Percentiles rank a stretch among this genome's conserved stretches.
Evolutionary conservation across 2,888 invertebrate genomes (phyloP).

Genomic region (Agrilus mali): DNA sequence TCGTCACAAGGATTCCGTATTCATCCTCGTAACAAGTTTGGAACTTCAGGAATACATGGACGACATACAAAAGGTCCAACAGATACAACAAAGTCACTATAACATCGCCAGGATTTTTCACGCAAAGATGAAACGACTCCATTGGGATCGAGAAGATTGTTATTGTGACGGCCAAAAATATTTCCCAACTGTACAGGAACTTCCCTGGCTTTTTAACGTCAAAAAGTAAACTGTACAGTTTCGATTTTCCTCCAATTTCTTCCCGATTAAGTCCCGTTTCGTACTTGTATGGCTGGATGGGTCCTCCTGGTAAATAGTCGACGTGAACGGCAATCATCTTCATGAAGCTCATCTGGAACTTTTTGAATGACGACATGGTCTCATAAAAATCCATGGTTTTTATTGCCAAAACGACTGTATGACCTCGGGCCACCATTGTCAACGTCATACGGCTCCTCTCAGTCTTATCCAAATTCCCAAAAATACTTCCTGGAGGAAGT

Average conservation of each 20-base stretch:
- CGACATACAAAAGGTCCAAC: conserved; percentile 12
- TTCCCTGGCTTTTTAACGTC: too few species aligned
- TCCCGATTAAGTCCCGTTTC: too few species aligned
- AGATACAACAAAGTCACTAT: conserved; percentile 7
- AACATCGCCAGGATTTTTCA: not conserved
- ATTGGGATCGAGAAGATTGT: not conserved
- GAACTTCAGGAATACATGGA: conserved; percentile 15
- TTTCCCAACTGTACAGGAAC: too few species aligned
- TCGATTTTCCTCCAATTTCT: too few species aligned
- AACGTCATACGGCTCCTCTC: conserved; percentile 14
- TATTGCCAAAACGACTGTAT: conserved; percentile 15
- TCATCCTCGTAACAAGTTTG: conserved; percentile 14
- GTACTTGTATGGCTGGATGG: too few species aligned
- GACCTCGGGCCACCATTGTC: conserved; percentile 18
- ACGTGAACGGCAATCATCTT: conserved; percentile 10
- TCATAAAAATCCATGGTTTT: conserved; percentile 11
- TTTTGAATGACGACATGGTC: conserved; percentile 13
- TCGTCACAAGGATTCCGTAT: conserved; percentile 13
- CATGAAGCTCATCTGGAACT: conserved; percentile 7
- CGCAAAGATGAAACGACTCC: conserved; percentile 2
- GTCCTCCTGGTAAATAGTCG: conserved; percentile 10
- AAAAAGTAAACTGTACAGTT: too few species aligned
- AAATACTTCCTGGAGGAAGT: conserved; percentile 16
- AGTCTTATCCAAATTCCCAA: conserved; percentile 16
- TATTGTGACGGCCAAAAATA: too few species aligned